These are phyloP conservation scores for Ascaphus truei DNA, from an alignment of 2,113 vertebrate genomes.

Conservation along the genomic window DNA sequence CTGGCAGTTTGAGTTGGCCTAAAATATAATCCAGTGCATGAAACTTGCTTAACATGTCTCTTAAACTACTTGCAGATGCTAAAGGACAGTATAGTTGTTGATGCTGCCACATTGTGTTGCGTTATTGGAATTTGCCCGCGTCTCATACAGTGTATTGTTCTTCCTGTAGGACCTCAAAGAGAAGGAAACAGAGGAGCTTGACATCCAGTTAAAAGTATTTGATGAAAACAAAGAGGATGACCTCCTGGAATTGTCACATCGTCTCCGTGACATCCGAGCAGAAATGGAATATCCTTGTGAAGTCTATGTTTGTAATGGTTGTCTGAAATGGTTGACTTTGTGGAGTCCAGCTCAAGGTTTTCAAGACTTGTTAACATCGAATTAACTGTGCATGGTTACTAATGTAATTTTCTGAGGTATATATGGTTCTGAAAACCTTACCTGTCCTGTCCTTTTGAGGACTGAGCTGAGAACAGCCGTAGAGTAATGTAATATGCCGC, in stretches of 20 bases:
- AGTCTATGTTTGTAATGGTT: too few relatives aligned
- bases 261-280: conserved; percentile 86
- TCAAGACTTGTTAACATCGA: neutral
- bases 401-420: too few relatives aligned
- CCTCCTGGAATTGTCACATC: conserved; percentile 89
- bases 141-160: neutral
- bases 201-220: conserved; percentile 97
- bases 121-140: neutral
- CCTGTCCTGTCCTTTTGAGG: too few relatives aligned
- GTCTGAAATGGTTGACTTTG: neutral
- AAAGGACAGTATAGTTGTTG: too few relatives aligned
- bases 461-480: too few relatives aligned
- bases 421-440: too few relatives aligned
- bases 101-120: too few relatives aligned
- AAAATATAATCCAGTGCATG: too few relatives aligned
- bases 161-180: conserved; percentile 80
- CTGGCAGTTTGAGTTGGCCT: too few relatives aligned
- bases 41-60: too few relatives aligned
- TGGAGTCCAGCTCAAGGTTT: neutral
- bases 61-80: too few relatives aligned
- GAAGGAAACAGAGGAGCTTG: conserved; percentile 92
- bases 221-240: conserved; percentile 98
- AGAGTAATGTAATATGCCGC: too few relatives aligned
- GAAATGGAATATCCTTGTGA: conserved; percentile 99
- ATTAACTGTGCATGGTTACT: neutral